Conservation (phyloP, 2,888 invertebrate genomes). For the Epistrophella euchroma region DNA sequence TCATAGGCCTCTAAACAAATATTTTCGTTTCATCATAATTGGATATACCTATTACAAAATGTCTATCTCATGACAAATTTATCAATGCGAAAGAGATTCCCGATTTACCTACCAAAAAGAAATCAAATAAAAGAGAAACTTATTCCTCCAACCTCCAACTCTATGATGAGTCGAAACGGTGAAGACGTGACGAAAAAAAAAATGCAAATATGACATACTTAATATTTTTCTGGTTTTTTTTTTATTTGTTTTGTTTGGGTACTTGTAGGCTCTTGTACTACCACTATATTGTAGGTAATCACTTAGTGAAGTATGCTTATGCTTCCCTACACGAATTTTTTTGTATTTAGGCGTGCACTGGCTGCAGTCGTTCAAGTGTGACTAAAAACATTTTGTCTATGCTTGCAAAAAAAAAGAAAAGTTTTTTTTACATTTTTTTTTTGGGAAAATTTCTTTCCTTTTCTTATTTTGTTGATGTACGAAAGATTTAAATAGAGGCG, state of each 20-base stretch:
- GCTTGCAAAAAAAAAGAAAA: not conserved
- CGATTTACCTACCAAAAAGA: slow-evolving; percentile 25
- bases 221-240: slow-evolving; percentile 15
- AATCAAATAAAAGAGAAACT: slow-evolving; percentile 43
- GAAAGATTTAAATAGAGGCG: slow-evolving; percentile 13
- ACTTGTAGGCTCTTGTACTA: not conserved
- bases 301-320: not conserved
- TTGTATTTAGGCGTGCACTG: slow-evolving; percentile 12
- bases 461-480: slow-evolving; percentile 3
- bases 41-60: slow-evolving; percentile 1
- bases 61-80: not conserved
- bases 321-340: slow-evolving; percentile 19
- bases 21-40: not conserved
- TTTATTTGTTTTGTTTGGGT: not conserved
- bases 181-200: slow-evolving; percentile 59
- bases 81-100: slow-evolving; percentile 28
- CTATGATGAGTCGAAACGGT: slow-evolving; percentile 13
- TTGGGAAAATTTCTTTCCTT: slow-evolving; percentile 3
- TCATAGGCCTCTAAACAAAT: not conserved
- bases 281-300: not conserved
- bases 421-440: not conserved
- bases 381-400: slow-evolving; percentile 19
- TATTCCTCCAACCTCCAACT: slow-evolving; percentile 17
- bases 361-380: slow-evolving; percentile 15
- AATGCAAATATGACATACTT: slow-evolving; percentile 65